A percentile compares a stretch with the other conserved stretches of the same genome.
Conservation (phyloP, 2,113 vertebrate genomes). For the Urocynchramus pylzowi region DNA sequence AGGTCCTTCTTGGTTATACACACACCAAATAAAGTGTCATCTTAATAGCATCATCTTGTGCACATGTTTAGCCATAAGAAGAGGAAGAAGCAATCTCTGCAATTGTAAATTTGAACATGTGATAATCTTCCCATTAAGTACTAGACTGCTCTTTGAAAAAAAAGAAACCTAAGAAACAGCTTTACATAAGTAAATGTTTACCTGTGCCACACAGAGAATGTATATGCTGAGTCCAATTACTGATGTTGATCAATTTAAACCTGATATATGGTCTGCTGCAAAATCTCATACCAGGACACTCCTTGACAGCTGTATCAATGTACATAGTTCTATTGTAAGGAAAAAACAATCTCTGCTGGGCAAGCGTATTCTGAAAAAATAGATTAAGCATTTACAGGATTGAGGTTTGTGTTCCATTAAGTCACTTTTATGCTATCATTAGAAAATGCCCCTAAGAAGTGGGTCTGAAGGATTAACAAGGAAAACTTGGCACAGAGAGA, state of each 20-base stretch:
- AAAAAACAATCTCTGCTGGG: neutral
- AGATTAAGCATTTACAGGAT: neutral
- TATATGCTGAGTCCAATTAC: neutral
- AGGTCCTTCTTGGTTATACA: neutral
- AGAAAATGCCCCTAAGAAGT: neutral
- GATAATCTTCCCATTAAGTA: neutral
- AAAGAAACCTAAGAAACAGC: neutral
- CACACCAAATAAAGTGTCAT: neutral
- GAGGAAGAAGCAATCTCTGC: neutral
- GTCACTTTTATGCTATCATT: neutral
- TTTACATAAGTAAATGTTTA: neutral
- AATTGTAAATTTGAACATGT: neutral
- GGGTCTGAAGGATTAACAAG: neutral
- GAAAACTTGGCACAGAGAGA: neutral
- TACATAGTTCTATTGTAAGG: neutral
- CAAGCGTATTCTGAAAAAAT: neutral
- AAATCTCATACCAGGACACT: neutral
- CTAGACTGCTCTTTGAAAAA: neutral
- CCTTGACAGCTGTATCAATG: neutral
- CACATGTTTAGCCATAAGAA: neutral
- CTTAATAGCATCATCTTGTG: neutral
- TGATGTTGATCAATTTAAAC: neutral
- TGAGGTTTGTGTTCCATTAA: neutral
- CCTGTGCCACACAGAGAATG: neutral
- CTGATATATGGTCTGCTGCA: neutral